phyloP scores from a whole-genome alignment of 2,113 vertebrate genomes.

The Pedetes capensis region DNA sequence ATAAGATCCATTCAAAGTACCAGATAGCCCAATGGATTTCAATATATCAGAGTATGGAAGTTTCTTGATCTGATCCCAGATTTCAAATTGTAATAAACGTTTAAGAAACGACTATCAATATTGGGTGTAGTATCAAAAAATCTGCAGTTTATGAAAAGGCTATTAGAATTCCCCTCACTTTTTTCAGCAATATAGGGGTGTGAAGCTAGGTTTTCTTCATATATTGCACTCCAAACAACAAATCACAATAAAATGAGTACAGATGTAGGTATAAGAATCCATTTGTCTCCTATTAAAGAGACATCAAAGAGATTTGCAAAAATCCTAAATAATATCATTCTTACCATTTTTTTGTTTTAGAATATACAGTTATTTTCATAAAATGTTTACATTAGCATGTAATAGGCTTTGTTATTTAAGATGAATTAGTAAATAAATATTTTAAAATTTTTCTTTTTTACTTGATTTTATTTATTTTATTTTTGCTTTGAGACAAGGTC shows the following conservation, averaged over 20 bases:
- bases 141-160: too few species aligned
- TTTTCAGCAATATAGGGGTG: neutral
- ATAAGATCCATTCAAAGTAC: neutral
- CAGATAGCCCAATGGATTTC: neutral
- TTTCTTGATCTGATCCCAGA: neutral
- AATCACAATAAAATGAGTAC: too few species aligned
- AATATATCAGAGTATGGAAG: neutral
- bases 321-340: neutral
- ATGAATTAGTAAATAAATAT: neutral
- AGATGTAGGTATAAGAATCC: too few species aligned
- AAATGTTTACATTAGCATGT: neutral
- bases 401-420: neutral
- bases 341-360: neutral
- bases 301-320: neutral
- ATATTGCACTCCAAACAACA: too few species aligned
- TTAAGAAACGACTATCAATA: neutral
- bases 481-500: too few species aligned
- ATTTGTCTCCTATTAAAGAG: neutral
- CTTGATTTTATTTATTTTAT: too few species aligned
- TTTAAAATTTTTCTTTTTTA: too few species aligned
- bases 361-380: neutral
- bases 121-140: too few species aligned
- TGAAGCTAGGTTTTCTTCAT: neutral
- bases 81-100: neutral
- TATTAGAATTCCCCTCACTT: neutral